Conservation (phyloP, 2,888 invertebrate species). For the Chrysolina americana region DNA sequence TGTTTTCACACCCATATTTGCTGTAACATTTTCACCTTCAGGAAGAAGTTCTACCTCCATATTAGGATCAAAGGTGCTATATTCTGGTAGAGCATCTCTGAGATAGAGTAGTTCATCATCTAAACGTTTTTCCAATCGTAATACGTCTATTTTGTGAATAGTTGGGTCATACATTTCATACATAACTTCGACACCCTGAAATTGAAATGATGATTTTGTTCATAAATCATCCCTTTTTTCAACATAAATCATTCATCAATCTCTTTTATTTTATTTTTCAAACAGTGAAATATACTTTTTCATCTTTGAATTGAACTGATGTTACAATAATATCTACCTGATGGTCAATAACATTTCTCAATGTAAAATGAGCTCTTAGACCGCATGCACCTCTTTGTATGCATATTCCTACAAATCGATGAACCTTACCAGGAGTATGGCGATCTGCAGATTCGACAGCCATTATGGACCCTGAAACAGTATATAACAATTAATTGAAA, state of each 20-base stretch:
- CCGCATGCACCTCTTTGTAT: conserved; percentile 89
- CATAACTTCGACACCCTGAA: conserved; percentile 75
- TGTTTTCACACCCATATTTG: too few relatives aligned
- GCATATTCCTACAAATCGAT: conserved; percentile 94
- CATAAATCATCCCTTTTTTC: too few relatives aligned
- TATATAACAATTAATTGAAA: too few relatives aligned
- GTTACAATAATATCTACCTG: conserved; percentile 69
- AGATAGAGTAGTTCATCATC: conserved; percentile 92
- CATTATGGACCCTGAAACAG: conserved; percentile 82
- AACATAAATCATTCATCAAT: too few relatives aligned
- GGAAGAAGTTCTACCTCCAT: conserved; percentile 89
- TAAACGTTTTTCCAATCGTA: conserved; percentile 92
- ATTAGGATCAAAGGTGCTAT: conserved; percentile 92
- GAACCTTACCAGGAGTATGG: conserved; percentile 87
- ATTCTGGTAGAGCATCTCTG: conserved; percentile 90
- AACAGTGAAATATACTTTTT: not conserved
- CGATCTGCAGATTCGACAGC: conserved; percentile 90
- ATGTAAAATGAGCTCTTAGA: conserved; percentile 85
- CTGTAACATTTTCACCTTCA: conserved; percentile 72
- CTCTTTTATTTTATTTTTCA: too few relatives aligned
- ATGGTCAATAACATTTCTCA: conserved; percentile 94
- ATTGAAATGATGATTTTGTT: conserved; percentile 10
- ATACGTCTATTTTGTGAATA: conserved; percentile 89
- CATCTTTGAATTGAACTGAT: not conserved
- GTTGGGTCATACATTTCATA: conserved; percentile 96